Evolutionary conservation across 2,797 vertebrate genomes (phyloP), one percentile per base, ranked within the genome.

Genomic region (Anabacerthia variegaticeps): DNA sequence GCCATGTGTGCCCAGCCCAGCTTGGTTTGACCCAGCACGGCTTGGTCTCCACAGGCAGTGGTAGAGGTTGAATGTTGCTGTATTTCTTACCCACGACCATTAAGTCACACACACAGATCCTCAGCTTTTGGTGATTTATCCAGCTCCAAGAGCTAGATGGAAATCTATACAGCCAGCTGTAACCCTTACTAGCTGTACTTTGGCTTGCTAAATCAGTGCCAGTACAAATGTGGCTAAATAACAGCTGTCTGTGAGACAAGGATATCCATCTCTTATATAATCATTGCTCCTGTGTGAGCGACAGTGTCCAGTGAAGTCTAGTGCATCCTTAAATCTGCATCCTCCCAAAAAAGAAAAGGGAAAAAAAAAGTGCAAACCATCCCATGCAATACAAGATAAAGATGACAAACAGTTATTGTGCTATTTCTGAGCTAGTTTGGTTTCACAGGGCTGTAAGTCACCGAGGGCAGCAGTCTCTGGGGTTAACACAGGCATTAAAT

Each of bases 51-150:
- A 14, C 0, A 0, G 14, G 10, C 37, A 54, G 28, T 5, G 7
- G 17, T 4, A 46, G 41, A 67, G 12, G 23, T 59, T 32, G 8
- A 1, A 7, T 2, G 0, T 15, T 67, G 55, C 41, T 56, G 4
- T 39, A 23, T 34, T 68, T 63, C 43, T 71, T 80, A 46, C 27
- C 17, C 44, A 28, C 0, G 2, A 56, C 7, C 75, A 68, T 39
- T 26, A 28, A 74, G 36, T 76, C 75, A 59, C 19, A 41, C 19
- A 41, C 12, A 71, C 36, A 8, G 13, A 49, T 14, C 26, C 10
- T 54, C 37, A 43, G 22, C 22, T 74, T 89, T 34, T 58, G 41
- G 58, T 63, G 58, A 54, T 58, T 85, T 74, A 68, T 54, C 22
- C 68, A 49, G 22, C 44, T 71, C 37, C 65, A 61, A 55, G 55